A percentile compares a stretch with the other conserved stretches of the same genome.
phyloP scores from a whole-genome alignment of 2,888 invertebrate genomes.

The Eretmocerus hayati region DNA sequence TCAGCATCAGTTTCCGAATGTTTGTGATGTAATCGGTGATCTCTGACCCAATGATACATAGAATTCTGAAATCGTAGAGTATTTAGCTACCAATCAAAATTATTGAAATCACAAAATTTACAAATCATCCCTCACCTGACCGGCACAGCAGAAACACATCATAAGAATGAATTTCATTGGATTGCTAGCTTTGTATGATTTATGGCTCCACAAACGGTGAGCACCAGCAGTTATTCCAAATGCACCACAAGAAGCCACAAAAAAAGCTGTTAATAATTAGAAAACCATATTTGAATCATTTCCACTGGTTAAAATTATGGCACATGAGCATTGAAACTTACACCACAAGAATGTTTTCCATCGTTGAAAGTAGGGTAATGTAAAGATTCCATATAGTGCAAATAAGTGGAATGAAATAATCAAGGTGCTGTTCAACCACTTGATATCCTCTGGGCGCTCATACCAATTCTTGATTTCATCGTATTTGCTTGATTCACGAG shows the following conservation, averaged over 20 bases:
- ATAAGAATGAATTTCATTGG: slow-evolving; percentile 10
- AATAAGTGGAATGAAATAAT: slow-evolving; percentile 8
- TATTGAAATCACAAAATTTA: background rate
- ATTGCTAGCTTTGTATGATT: slow-evolving; percentile 17
- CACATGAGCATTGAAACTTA: slow-evolving; percentile 6
- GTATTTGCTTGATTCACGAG: too few species aligned
- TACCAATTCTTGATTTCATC: too few species aligned
- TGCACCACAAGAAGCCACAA: slow-evolving; percentile 13
- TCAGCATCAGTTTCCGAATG: slow-evolving; percentile 65
- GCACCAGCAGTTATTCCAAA: slow-evolving; percentile 21
- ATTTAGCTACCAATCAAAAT: background rate
- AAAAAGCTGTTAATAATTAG: background rate
- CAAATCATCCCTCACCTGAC: slow-evolving; percentile 9
- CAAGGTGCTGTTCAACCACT: slow-evolving; percentile 12
- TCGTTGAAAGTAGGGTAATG: slow-evolving; percentile 8
- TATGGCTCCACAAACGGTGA: slow-evolving; percentile 21
- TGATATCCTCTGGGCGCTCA: slow-evolving; percentile 9
- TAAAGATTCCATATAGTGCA: slow-evolving; percentile 6
- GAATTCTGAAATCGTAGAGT: slow-evolving; percentile 52
- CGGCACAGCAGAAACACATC: slow-evolving; percentile 12
- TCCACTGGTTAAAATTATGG: too few species aligned
- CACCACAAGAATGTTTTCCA: slow-evolving; percentile 13
- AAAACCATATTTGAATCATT: too few species aligned
- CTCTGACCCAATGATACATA: slow-evolving; percentile 66
- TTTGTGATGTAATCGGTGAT: slow-evolving; percentile 71